Conservation (phyloP, 2,113 vertebrate genomes). For the Microtus ochrogaster region DNA sequence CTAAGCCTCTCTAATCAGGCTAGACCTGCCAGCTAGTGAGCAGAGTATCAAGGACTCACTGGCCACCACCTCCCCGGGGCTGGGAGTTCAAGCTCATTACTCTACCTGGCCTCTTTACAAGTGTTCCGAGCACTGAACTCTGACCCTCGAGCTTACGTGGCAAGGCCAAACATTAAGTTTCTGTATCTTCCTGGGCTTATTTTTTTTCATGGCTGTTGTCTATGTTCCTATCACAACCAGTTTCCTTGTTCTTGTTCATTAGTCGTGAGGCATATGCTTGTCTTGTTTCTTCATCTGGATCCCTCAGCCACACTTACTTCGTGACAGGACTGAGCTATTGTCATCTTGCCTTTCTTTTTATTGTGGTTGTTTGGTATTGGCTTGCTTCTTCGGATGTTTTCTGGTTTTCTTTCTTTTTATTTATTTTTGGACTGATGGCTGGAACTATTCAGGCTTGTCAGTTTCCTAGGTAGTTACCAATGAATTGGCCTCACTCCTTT, state of each 20-base stretch:
- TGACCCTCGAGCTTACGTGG: neutral
- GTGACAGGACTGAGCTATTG: neutral
- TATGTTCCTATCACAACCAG: neutral
- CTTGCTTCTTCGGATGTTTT: neutral
- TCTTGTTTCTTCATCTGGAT: neutral
- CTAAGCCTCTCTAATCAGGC: neutral
- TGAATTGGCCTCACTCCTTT: neutral
- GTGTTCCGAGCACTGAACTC: neutral
- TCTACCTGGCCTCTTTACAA: neutral
- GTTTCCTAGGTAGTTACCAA: neutral
- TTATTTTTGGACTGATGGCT: neutral
- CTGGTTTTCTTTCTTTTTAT: neutral
- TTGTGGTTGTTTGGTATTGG: neutral
- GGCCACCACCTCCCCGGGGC: neutral
- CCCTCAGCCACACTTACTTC: neutral
- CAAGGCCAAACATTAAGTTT: neutral
- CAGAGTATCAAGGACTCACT: neutral
- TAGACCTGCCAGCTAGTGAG: neutral
- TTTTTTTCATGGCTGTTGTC: neutral
- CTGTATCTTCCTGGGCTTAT: neutral
- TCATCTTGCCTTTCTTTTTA: neutral
- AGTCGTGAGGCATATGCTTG: neutral
- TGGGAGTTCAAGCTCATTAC: neutral
- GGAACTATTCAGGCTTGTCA: neutral
- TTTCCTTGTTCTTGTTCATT: neutral